Evolutionary conservation across 2,797 vertebrate genomes (phyloP).

Genomic region (Leuciscus waleckii): DNA sequence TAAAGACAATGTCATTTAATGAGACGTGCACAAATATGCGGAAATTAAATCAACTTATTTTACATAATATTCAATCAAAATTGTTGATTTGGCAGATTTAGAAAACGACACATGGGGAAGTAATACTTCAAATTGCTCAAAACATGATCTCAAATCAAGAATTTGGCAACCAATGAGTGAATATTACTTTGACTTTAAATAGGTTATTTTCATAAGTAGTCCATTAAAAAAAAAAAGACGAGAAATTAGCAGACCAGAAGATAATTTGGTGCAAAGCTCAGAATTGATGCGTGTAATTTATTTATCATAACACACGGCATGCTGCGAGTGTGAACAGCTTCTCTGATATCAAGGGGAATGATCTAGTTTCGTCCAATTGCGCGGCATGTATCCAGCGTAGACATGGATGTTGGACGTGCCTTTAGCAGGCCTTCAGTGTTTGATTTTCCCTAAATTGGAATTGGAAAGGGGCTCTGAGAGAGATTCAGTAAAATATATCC

Average conservation of each 20-base stretch:
- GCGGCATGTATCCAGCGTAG: too few species aligned
- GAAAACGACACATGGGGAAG: background rate
- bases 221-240: background rate
- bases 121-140: background rate
- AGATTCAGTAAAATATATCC: constrained; percentile 25
- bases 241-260: background rate
- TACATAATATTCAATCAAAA: background rate
- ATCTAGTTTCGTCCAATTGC: background rate
- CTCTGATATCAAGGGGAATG: background rate
- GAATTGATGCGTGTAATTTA: background rate
- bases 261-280: background rate
- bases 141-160: background rate
- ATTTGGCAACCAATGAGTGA: background rate
- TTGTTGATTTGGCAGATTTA: background rate
- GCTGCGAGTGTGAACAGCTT: background rate
- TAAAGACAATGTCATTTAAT: background rate
- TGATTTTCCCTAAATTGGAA: background rate
- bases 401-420: background rate
- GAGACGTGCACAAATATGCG: background rate
- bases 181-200: background rate
- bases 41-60: background rate
- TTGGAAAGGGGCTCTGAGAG: background rate
- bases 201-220: background rate
- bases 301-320: background rate
- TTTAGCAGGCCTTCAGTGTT: background rate